These are phyloP conservation scores for Ramphastos sulfuratus DNA, from an alignment of 2,113 vertebrate species.

Conservation along the genomic window DNA sequence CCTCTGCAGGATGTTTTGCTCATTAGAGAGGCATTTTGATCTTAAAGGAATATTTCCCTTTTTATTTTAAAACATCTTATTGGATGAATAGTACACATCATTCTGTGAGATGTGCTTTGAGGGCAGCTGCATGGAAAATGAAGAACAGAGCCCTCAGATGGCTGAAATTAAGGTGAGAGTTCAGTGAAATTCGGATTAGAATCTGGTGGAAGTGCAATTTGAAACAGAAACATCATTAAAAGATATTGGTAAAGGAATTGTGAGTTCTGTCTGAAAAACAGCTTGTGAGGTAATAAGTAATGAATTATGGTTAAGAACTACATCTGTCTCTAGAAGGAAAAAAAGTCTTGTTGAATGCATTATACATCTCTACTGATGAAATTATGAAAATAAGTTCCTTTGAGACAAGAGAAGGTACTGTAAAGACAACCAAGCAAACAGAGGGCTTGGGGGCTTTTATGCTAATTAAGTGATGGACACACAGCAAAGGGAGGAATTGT, in stretches of 20 bases:
- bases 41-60: conserved; percentile 23
- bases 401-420: not conserved
- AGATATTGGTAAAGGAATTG: conserved; percentile 34
- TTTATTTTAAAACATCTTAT: not conserved
- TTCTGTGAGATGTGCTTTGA: conserved; percentile 11
- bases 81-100: not conserved
- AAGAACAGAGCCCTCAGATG: conserved; percentile 20
- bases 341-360: not conserved
- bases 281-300: conserved; percentile 34
- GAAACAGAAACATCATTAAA: conserved; percentile 56
- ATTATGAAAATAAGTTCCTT: conserved; percentile 36
- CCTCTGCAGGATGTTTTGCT: conserved; percentile 25
- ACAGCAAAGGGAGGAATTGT: not conserved
- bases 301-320: conserved; percentile 28
- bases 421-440: not conserved
- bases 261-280: conserved; percentile 47
- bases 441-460: conserved; percentile 1
- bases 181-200: conserved; percentile 49
- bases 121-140: conserved; percentile 9
- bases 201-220: conserved; percentile 1
- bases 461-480: conserved; percentile 21
- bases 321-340: conserved; percentile 19
- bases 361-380: not conserved
- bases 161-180: conserved; percentile 28
- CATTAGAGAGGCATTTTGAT: conserved; percentile 32